Conservation (phyloP, 2,797 vertebrate species). For the Schizothorax lantsangensis region DNA sequence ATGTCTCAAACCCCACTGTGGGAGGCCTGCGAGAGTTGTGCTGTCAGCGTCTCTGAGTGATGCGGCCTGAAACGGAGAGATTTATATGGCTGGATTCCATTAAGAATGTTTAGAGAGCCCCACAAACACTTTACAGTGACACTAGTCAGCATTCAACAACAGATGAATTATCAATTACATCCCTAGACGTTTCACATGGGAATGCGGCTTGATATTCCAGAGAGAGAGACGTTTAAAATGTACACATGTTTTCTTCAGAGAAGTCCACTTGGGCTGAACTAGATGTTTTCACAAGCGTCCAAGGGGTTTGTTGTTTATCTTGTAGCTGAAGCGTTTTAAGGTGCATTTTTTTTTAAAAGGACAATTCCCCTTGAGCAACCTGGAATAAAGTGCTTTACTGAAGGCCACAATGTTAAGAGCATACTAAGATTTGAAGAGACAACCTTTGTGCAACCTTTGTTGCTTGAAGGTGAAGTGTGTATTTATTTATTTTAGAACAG, state of each 20-base stretch:
- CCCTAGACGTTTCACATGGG: constrained; percentile 5
- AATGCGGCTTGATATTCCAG: constrained; percentile 18
- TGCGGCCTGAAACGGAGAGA: constrained; percentile 47
- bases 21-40: constrained; percentile 23
- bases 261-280: neutral
- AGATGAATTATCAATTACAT: constrained; percentile 50
- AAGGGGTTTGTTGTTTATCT: constrained; percentile 33
- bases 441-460: neutral
- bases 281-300: neutral
- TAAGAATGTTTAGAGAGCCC: constrained; percentile 43
- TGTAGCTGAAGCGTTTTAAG: constrained; percentile 6
- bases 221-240: neutral
- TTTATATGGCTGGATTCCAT: constrained; percentile 57
- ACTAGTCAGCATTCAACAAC: constrained; percentile 44
- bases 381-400: constrained; percentile 10
- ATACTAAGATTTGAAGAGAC: neutral
- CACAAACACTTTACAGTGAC: constrained; percentile 47
- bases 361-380: constrained; percentile 23
- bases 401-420: neutral
- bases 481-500: neutral
- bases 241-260: constrained; percentile 5
- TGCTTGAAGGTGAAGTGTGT: constrained; percentile 7
- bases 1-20: constrained; percentile 36
- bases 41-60: constrained; percentile 55
- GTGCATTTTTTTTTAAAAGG: constrained; percentile 7